Conservation (phyloP, 2,888 invertebrate species). For the Hydriomena furcata region DNA sequence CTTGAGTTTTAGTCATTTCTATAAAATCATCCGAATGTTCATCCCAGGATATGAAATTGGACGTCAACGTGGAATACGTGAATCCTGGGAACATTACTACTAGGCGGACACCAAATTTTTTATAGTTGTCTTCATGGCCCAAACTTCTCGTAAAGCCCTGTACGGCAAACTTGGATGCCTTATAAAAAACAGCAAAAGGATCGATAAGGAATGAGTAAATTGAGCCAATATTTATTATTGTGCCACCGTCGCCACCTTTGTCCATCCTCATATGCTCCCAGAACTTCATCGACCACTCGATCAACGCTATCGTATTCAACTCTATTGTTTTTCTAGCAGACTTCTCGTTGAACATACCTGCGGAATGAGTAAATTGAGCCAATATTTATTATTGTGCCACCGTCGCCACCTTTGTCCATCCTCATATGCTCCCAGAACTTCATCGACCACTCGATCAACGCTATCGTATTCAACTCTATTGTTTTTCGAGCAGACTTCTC, state of each 20-base stretch:
- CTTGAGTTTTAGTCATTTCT: slow-evolving; percentile 1
- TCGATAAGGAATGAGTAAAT: slow-evolving; percentile 76
- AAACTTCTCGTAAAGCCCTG: slow-evolving; percentile 69
- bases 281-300: slow-evolving; percentile 56
- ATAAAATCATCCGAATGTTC: slow-evolving; percentile 21
- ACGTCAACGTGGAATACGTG: slow-evolving; percentile 16
- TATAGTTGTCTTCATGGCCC: slow-evolving; percentile 61
- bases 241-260: slow-evolving; percentile 81
- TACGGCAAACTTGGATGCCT: slow-evolving; percentile 80
- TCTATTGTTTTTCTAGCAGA: slow-evolving; percentile 39
- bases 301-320: slow-evolving; percentile 51
- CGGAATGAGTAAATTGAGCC: slow-evolving; percentile 81
- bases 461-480: slow-evolving; percentile 51
- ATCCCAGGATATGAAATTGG: slow-evolving; percentile 15
- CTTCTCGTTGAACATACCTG: too few species aligned
- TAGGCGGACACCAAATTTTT: slow-evolving; percentile 69
- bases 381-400: slow-evolving; percentile 85
- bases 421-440: slow-evolving; percentile 76
- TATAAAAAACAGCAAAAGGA: slow-evolving; percentile 77
- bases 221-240: slow-evolving; percentile 85
- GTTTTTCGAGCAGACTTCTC: slow-evolving; percentile 38
- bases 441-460: slow-evolving; percentile 58
- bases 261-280: slow-evolving; percentile 80
- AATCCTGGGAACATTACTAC: slow-evolving; percentile 48
- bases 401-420: slow-evolving; percentile 74